Conservation (phyloP, 2,797 vertebrate species). For the Sarcophilus harrisii region DNA sequence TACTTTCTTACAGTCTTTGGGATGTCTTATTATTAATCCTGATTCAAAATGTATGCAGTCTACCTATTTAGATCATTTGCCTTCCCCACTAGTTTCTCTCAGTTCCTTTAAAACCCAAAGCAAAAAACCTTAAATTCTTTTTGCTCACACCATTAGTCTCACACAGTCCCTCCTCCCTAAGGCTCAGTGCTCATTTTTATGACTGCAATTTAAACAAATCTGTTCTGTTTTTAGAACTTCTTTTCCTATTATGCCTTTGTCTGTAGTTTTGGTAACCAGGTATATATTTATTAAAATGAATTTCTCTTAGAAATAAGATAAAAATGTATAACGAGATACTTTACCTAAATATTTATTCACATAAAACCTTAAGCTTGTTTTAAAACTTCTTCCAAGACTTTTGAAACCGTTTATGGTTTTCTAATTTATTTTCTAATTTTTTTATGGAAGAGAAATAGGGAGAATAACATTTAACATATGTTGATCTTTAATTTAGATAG, state of each 20-base stretch:
- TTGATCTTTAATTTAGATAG: not conserved
- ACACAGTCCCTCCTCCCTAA: not conserved
- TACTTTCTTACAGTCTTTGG: not conserved
- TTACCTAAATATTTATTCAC: not conserved
- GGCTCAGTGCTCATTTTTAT: not conserved
- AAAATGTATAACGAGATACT: not conserved
- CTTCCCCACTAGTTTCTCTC: not conserved
- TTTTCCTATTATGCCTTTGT: not conserved
- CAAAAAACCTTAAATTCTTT: not conserved
- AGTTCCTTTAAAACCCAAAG: not conserved
- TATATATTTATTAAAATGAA: not conserved
- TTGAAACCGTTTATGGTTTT: not conserved
- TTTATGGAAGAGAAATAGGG: not conserved
- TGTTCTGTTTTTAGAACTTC: not conserved
- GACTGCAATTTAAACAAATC: not conserved
- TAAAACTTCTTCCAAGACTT: not conserved
- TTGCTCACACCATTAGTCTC: not conserved
- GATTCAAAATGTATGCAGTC: not conserved
- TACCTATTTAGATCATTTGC: not conserved
- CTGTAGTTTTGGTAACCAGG: not conserved
- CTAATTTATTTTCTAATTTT: not conserved
- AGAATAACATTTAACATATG: not conserved
- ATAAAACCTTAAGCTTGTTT: not conserved
- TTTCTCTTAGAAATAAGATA: not conserved
- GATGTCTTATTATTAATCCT: not conserved